A percentile compares a stretch with the other conserved stretches of the same genome.
phyloP scores from a whole-genome alignment of 2,888 invertebrate genomes.

The Amphipyra berbera region DNA sequence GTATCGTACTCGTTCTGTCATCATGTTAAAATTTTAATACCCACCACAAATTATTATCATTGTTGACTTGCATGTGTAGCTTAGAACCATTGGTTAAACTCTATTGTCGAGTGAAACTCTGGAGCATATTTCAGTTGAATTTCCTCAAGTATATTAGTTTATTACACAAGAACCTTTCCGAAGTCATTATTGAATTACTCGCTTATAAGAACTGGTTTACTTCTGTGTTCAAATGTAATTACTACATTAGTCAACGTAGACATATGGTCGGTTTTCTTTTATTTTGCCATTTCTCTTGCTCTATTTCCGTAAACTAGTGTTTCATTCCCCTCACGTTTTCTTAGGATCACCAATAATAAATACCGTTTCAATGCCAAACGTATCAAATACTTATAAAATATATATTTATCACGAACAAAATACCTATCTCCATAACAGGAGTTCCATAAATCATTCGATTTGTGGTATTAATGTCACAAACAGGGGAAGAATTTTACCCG shows the following conservation, averaged over 20 bases:
- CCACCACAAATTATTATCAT: no score
- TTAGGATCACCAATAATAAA: conserved; percentile 40
- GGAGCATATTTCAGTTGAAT: not conserved
- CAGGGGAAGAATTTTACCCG: conserved; percentile 13
- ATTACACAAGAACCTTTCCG: conserved; percentile 2
- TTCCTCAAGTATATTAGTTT: conserved; percentile 6
- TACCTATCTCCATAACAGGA: conserved; percentile 34
- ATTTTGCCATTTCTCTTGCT: conserved; percentile 31
- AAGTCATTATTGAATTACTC: conserved; percentile 41
- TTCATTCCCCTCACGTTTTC: conserved; percentile 44
- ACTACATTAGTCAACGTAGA: conserved; percentile 39
- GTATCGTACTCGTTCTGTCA: no score
- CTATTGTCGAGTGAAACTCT: no score
- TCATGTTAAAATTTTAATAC: no score
- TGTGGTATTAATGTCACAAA: conserved; percentile 29
- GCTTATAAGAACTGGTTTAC: conserved; percentile 35
- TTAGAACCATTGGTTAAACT: no score
- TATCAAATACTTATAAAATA: conserved; percentile 38
- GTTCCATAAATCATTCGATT: conserved; percentile 48
- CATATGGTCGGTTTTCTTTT: conserved; percentile 29
- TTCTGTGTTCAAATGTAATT: conserved; percentile 42
- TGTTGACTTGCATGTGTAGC: no score
- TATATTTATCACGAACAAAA: conserved; percentile 36
- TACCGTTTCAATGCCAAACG: conserved; percentile 38
- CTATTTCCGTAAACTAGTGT: conserved; percentile 21